phyloP scores from a whole-genome alignment of 2,888 invertebrate species.

The Heterodera filipjevi region DNA sequence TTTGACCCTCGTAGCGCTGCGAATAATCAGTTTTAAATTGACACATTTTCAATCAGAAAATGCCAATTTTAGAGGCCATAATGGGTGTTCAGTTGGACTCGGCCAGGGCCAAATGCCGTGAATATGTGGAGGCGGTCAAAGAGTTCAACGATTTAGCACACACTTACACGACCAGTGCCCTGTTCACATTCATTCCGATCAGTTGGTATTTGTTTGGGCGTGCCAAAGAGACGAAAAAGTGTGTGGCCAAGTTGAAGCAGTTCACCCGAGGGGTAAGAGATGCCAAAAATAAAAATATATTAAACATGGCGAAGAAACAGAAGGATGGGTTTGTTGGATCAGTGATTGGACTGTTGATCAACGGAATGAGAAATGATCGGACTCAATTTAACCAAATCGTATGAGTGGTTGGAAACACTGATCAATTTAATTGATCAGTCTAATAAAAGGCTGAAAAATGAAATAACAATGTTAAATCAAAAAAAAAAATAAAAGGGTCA shows the following conservation, averaged over 20 bases:
- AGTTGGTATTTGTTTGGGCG: slow-evolving; percentile 30
- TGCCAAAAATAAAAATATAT: slow-evolving; percentile 56
- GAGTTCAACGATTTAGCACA: slow-evolving; percentile 33
- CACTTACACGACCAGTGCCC: not conserved
- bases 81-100: slow-evolving; percentile 25
- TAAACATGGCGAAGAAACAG: not conserved
- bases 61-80: not conserved
- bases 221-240: slow-evolving; percentile 22
- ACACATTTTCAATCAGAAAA: not conserved
- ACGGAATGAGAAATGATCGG: too few species aligned
- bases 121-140: slow-evolving; percentile 42
- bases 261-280: slow-evolving; percentile 25
- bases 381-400: too few species aligned
- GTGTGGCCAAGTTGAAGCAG: not conserved
- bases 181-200: slow-evolving; percentile 15
- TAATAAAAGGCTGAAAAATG: too few species aligned
- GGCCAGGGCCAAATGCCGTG: not conserved
- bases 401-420: too few species aligned
- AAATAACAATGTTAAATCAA: too few species aligned
- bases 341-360: too few species aligned
- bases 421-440: too few species aligned
- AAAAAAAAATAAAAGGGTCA: too few species aligned
- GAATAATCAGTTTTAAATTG: too few species aligned
- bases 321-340: too few species aligned
- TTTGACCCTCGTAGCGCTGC: too few species aligned